Conservation (phyloP, 92 coral and sea anemone species). For the Plumapathes pennacea region DNA sequence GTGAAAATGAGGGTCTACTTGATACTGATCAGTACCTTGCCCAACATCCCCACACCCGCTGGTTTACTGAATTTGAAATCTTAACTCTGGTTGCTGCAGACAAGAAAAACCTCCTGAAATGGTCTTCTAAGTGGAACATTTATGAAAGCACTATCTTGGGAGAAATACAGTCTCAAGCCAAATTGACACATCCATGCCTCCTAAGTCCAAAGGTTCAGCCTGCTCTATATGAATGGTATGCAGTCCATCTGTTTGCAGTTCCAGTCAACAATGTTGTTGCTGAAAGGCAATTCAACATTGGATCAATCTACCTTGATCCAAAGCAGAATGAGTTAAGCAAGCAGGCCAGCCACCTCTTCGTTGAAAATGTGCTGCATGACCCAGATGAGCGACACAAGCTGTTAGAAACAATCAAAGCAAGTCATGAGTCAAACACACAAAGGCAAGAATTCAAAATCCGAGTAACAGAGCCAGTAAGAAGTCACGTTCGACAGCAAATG, state of each 20-base stretch:
- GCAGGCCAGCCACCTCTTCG: constrained; percentile 12
- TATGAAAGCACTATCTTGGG: background rate
- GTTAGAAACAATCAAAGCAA: too few species aligned
- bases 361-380: constrained; percentile 18
- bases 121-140: constrained; percentile 8
- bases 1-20: constrained; percentile 1
- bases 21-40: background rate
- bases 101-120: constrained; percentile 6
- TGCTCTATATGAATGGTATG: background rate
- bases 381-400: too few species aligned
- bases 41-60: constrained; percentile 3
- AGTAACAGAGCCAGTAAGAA: background rate
- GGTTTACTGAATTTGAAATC: too few species aligned
- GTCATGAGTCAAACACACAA: too few species aligned
- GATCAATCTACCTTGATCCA: constrained; percentile 2
- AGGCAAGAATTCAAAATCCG: constrained; percentile 2
- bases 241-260: constrained; percentile 13
- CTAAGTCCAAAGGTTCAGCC: constrained; percentile 1
- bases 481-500: background rate
- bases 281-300: constrained; percentile 22
- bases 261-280: constrained; percentile 23
- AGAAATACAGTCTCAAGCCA: constrained; percentile 9
- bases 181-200: background rate
- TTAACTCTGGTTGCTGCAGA: constrained; percentile 15
- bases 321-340: constrained; percentile 19